Evolutionary conservation across 2,113 vertebrate species (phyloP), one percentile per base, ranked within the genome.

Genomic region (Ophiodon elongatus): DNA sequence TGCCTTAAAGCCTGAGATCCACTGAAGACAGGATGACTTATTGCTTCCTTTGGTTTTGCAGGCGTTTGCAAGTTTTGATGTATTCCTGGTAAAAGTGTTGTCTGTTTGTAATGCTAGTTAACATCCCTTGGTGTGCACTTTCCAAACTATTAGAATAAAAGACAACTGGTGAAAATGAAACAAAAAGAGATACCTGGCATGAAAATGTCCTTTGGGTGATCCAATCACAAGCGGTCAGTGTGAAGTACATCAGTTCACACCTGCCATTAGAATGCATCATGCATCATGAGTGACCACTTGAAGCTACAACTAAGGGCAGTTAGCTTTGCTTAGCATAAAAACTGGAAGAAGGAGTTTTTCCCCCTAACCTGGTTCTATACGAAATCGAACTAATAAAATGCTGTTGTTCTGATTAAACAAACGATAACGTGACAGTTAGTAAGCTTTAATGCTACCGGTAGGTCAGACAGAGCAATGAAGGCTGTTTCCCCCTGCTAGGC

Each of bases 1-100:
- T 41, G 45, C 29, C 8, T 47, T 35, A 47, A 39, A 50, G 37
- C 57, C 54, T 9, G 25, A 35, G 59, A 33, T 59, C 33, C 60
- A 27, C 35, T 66, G 54, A 76, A 64, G 56, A 62, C 31, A 37
- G 43, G 27, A 70, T 65, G 69, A 73, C 57, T 56, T 29, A 72
- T 64, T 0, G 2, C 39, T 60, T 85, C 64, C 23, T 67, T 60
- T 71, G 13, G 13, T 69, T 77, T 35, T 77, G 64, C 41, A 66
- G 64, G 45, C 33, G 41, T 41, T 37, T 45, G 71, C 23, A 27
- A 27, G 43, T 63, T 80, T 76, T 23, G 1, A 19, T 60, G 39
- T 43, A 2, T 2, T 37, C 39, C 29, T 59, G 27, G 4, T 77
- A 10, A n/a, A 54, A 8, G 9, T 1, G 2, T 56, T 54, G 41